These are phyloP conservation scores for Cyclophora albipunctata DNA, from an alignment of 2,888 invertebrate species.

Conservation along the genomic window DNA sequence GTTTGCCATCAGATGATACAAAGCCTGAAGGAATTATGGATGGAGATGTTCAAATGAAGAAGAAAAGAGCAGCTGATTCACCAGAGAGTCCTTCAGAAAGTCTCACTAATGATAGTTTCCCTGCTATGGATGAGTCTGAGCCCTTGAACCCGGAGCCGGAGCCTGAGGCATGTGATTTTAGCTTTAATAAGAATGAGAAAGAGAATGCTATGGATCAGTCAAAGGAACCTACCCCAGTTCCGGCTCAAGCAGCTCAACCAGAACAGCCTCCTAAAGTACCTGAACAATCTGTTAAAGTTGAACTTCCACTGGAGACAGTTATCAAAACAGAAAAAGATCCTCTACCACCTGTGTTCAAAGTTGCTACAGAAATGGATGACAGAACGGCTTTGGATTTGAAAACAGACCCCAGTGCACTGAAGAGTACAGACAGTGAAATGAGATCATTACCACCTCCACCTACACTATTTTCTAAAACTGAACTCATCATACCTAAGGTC, in stretches of 20 bases:
- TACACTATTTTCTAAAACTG: slow-evolving; percentile 72
- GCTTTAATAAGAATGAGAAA: slow-evolving; percentile 64
- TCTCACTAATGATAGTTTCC: slow-evolving; percentile 89
- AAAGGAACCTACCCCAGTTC: slow-evolving; percentile 34
- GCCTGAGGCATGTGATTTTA: slow-evolving; percentile 66
- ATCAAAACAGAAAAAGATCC: slow-evolving; percentile 60
- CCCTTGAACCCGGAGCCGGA: slow-evolving; percentile 68
- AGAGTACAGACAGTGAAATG: slow-evolving; percentile 47
- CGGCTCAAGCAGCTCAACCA: slow-evolving; percentile 19
- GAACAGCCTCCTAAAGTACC: slow-evolving; percentile 45
- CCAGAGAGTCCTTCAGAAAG: slow-evolving; percentile 88
- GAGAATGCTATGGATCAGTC: slow-evolving; percentile 47
- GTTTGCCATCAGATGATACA: slow-evolving; percentile 66
- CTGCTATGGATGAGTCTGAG: slow-evolving; percentile 83
- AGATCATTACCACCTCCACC: slow-evolving; percentile 41
- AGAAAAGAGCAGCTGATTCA: slow-evolving; percentile 68
- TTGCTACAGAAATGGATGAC: slow-evolving; percentile 52
- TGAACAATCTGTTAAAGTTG: slow-evolving; percentile 53
- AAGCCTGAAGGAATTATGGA: slow-evolving; percentile 76
- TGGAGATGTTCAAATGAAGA: slow-evolving; percentile 76
- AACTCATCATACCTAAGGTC: slow-evolving; percentile 78
- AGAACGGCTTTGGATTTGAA: slow-evolving; percentile 57
- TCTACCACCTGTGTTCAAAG: slow-evolving; percentile 47
- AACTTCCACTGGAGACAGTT: slow-evolving; percentile 41
- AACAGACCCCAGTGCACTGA: slow-evolving; percentile 46